phyloP scores from a whole-genome alignment of 2,113 vertebrate species.

The Hepsetus odoe region DNA sequence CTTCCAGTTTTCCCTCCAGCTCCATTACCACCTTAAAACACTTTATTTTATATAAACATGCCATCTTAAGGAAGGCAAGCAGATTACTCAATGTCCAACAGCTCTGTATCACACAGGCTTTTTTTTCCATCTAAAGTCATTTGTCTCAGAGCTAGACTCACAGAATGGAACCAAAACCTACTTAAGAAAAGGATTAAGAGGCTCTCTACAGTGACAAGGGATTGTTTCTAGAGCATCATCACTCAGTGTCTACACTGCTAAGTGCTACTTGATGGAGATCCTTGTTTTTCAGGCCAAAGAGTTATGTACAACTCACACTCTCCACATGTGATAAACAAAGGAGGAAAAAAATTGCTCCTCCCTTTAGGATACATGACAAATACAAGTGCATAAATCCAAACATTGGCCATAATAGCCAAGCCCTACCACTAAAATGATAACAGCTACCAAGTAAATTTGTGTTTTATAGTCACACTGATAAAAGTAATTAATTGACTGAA shows the following conservation, averaged over 20 bases:
- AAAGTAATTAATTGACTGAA: not conserved
- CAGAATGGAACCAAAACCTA: not conserved
- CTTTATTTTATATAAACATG: slow-evolving; percentile 7
- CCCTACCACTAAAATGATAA: not conserved
- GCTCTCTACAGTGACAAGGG: slow-evolving; percentile 8
- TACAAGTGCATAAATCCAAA: not conserved
- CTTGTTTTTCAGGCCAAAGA: not conserved
- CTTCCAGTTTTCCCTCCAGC: not conserved
- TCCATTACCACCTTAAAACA: slow-evolving; percentile 12
- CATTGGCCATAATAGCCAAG: not conserved
- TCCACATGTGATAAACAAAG: not conserved
- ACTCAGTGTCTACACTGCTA: slow-evolving; percentile 8
- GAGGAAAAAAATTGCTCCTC: not conserved
- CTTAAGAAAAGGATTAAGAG: not conserved
- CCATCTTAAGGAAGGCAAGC: not conserved
- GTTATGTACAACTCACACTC: not conserved
- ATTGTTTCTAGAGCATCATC: not conserved
- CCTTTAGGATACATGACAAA: not conserved
- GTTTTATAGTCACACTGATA: not conserved
- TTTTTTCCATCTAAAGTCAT: not conserved
- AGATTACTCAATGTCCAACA: not conserved
- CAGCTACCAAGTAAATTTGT: not conserved
- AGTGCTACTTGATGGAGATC: not conserved
- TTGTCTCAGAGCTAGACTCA: not conserved
- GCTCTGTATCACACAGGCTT: not conserved